Evolutionary conservation across 2,888 invertebrate genomes (phyloP), one percentile per base, ranked within the genome.

Genomic region (Tinea pellionella): DNA sequence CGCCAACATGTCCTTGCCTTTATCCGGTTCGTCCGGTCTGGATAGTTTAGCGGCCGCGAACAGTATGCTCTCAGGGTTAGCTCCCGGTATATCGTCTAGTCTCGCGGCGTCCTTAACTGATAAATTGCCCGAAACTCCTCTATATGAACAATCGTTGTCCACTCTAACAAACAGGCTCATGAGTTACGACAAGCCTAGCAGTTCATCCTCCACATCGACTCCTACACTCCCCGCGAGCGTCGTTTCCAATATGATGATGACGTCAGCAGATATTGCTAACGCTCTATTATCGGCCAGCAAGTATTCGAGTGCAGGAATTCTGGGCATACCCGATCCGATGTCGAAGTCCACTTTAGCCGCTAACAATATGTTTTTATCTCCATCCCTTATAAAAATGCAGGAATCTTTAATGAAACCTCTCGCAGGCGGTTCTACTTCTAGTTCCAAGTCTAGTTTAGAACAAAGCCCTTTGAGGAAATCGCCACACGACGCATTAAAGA

Each of bases 361-460:
- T 0, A 93, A 93, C 68, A 94, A 94, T 70, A 92, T 94, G 89
- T 95, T 94, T 65, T 86, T 94, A 67, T 90, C 93, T 7, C 93
- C 93, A 15, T 92, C 92, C 37, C 75, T 93, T 62, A 88, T 93
- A 64, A 93, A 93, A 80, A 91, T 93, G 87, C 93, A 93, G 70
- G 91, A 91, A 69, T 80, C 88, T 42, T 69, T 89, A 8, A 75
- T 91, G 63, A 90, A 91, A 71, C 91, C 91, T 1, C 74, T 91
- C 24, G 89, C 90, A 1, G 87, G 83, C 8, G 90, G 89, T 63
- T 89, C 89, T 71, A 89, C 89, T 71, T 88, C 90, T 0, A 76
- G 85, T 37, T 68, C 84, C 2, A 88, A 88, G 72, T 78, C 74
- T 18, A 80, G 80, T 8, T 69, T 83, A 61, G 88, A 88, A 68